phyloP scores from a whole-genome alignment of 92 coral and sea anemone genomes.

The Paramuricea clavata region DNA sequence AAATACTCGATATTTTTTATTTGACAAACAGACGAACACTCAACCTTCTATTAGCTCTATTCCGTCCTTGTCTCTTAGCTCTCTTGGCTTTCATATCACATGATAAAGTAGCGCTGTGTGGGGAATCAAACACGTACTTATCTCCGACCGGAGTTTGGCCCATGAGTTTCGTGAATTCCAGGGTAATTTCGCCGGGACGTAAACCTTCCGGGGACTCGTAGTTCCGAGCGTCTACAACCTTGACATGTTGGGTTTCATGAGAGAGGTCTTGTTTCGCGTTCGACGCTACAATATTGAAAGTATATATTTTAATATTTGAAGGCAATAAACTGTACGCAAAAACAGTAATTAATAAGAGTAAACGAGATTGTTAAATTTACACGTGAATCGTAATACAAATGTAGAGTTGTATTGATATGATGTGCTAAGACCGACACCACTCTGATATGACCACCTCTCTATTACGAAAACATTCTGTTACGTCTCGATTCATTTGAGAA shows the following conservation, averaged over 20 bases:
- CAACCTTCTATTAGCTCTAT: slow-evolving; percentile 54
- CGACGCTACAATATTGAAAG: slow-evolving; percentile 61
- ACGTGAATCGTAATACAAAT: too few relatives aligned
- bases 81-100: slow-evolving; percentile 39
- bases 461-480: too few relatives aligned
- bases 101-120: slow-evolving; percentile 36
- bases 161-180: slow-evolving; percentile 45
- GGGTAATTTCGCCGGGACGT: slow-evolving; percentile 30
- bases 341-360: too few relatives aligned
- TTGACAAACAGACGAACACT: slow-evolving; percentile 14
- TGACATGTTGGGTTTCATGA: slow-evolving; percentile 87
- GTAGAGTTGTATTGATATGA: too few relatives aligned
- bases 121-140: slow-evolving; percentile 54
- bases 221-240: slow-evolving; percentile 89
- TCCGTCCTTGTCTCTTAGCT: slow-evolving; percentile 58
- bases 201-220: slow-evolving; percentile 54
- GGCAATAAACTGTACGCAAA: too few relatives aligned
- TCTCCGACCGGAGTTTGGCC: slow-evolving; percentile 47
- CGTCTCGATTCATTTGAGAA: too few relatives aligned
- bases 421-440: too few relatives aligned
- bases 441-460: too few relatives aligned
- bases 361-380: too few relatives aligned
- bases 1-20: not conserved
- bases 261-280: slow-evolving; percentile 70
- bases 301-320: not conserved